Evolutionary conservation across 2,113 vertebrate species (phyloP).

Genomic region (Micromys minutus): DNA sequence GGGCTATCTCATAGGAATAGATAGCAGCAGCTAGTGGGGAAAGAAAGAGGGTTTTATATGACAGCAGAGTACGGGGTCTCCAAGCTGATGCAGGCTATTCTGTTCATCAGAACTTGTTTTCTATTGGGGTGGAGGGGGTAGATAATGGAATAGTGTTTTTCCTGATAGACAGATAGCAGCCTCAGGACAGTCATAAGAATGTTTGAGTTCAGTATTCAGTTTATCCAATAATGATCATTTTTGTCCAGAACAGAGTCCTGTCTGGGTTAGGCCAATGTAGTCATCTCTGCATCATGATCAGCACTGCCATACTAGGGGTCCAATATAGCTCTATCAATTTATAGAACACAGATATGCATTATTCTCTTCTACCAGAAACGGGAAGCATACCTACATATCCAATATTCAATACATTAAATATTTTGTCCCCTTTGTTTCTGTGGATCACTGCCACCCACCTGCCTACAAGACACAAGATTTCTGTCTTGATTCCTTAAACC

Average conservation of each 20-base stretch:
- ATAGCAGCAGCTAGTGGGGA: neutral
- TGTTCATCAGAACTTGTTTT: neutral
- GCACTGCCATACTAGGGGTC: neutral
- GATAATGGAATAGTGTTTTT: neutral
- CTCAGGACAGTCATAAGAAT: neutral
- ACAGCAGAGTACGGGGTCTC: neutral
- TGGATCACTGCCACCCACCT: neutral
- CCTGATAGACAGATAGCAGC: neutral
- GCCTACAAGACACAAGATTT: neutral
- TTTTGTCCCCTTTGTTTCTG: neutral
- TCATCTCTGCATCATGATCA: neutral
- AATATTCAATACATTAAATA: neutral
- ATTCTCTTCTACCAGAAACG: neutral
- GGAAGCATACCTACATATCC: neutral
- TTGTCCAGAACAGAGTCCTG: neutral
- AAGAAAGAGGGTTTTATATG: neutral
- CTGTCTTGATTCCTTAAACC: fast-evolving
- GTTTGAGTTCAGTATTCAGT: neutral
- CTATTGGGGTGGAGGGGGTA: neutral
- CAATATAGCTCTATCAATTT: neutral
- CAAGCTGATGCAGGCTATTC: neutral
- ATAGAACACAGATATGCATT: neutral
- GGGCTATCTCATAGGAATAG: neutral
- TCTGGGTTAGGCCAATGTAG: neutral
- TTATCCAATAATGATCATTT: neutral